Base-by-base conservation (phyloP, 2,888 invertebrate species). In the Stenotaenia linearis region DNA sequence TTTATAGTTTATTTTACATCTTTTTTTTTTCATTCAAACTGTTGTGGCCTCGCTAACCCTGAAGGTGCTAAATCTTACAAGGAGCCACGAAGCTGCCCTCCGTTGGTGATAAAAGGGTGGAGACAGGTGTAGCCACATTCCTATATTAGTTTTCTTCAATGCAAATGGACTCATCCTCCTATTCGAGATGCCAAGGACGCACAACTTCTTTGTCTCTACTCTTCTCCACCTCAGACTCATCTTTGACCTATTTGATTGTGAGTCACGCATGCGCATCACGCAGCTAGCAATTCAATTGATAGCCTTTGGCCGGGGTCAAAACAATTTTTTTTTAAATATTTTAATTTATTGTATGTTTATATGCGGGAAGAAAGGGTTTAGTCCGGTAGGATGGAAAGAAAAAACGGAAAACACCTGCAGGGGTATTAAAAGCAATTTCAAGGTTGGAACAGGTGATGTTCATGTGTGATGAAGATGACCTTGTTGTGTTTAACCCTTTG, bases 51-150 rank as follows among this genome's bases (percentile, higher is more conserved):
- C 25, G 28, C 69, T 69, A 69, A 69, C 69, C 69, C 69, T 69
- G 9, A 0, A 69, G 69, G 69, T 69, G 69, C 69, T 69, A 69
- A 69, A 69, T 69, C 69, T 69, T 69, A 15, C 25, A 69, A 25
- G 69, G 25, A 69, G 69, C 69, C 69, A 69, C 69, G 69, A 69
- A 28, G 23, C 25, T 69, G 69, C 28, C n/a, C 69, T 69, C 69
- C 12, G 69, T 69, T 69, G 69, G 69, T 69, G 69, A 69, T 69
- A 69, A 69, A 69, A 69, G 69, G 69, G 69, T 69, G 69, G 69
- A 69, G 69, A 69, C 69, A 69, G 69, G 69, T 69, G 69, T 69
- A 69, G 69, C 69, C 69, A 69, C 69, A 69, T 69, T 69, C 50
- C 50, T 50, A n/a, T 50, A 50, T 50, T 50, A 50, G 50, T 50